These are phyloP conservation scores for Chaetoderma sp. DNA, from an alignment of 2,888 invertebrate genomes.

Conservation along the genomic window DNA sequence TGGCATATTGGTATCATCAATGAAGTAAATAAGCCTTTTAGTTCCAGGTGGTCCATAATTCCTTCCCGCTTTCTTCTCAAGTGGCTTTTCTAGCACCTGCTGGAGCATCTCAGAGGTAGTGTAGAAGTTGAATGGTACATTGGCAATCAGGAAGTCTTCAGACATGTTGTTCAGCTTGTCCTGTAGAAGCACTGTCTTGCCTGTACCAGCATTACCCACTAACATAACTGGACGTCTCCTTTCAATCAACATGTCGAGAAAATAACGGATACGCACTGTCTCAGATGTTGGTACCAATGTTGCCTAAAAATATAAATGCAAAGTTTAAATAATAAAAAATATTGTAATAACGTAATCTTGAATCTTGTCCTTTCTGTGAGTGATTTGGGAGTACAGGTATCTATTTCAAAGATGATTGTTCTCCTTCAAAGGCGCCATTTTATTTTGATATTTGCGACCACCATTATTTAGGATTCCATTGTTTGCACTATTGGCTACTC, in stretches of 20 bases:
- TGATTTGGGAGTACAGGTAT: too few relatives aligned
- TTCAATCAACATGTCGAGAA: constrained; percentile 89
- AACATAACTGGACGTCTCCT: constrained; percentile 93
- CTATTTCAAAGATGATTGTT: too few relatives aligned
- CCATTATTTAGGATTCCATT: too few relatives aligned
- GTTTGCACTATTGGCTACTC: too few relatives aligned
- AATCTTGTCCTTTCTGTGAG: too few relatives aligned
- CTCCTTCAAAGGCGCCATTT: too few relatives aligned
- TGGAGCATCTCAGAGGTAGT: constrained; percentile 81
- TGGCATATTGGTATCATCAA: constrained; percentile 99
- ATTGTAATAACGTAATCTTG: too few relatives aligned
- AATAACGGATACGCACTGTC: constrained; percentile 89
- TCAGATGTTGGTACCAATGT: constrained; percentile 93
- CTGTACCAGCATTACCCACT: constrained; percentile 92
- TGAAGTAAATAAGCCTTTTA: constrained; percentile 92
- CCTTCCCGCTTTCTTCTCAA: constrained; percentile 96
- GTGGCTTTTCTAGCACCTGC: constrained; percentile 88
- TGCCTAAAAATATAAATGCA: constrained; percentile 74
- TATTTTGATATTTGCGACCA: too few relatives aligned
- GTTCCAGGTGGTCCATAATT: constrained; percentile 96
- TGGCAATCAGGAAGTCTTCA: constrained; percentile 85
- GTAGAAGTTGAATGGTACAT: constrained; percentile 96
- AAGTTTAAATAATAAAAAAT: background rate
- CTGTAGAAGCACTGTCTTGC: constrained; percentile 92
- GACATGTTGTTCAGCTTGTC: constrained; percentile 85